Percentiles rank a stretch among this genome's conserved stretches.
Conservation (phyloP, 2,113 vertebrate species). For the Neofelis nebulosa region DNA sequence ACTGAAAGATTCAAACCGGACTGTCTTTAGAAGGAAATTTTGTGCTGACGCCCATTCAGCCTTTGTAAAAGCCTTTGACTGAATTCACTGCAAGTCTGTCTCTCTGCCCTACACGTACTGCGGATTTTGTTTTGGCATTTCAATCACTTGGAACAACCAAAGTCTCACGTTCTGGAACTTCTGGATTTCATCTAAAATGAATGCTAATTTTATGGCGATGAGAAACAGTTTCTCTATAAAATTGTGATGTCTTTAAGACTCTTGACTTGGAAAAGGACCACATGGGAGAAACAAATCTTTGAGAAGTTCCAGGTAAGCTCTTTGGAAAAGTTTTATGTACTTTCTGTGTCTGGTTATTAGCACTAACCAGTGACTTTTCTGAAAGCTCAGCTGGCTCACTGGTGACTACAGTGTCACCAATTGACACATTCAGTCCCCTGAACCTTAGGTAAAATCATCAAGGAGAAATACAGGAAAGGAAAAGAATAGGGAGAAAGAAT, state of each 20-base stretch:
- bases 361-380: not conserved
- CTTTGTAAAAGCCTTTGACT: not conserved
- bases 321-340: not conserved
- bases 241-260: conserved; percentile 16
- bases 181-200: conserved; percentile 32
- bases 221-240: not conserved
- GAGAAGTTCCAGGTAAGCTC: conserved; percentile 41
- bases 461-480: not conserved
- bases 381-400: not conserved
- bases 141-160: not conserved
- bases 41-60: not conserved
- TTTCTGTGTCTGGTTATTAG: not conserved
- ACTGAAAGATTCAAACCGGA: not conserved
- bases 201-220: not conserved
- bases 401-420: not conserved
- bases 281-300: not conserved
- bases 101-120: not conserved
- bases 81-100: not conserved
- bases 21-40: not conserved
- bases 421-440: not conserved
- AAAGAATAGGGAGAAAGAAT: not conserved
- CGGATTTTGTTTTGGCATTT: conserved; percentile 26
- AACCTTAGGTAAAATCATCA: not conserved
- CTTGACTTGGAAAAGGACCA: not conserved
- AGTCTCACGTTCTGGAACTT: not conserved